A percentile compares a stretch with the other conserved stretches of the same genome.
Conservation (phyloP, 1,140 invertebrate genomes). For the Theocolax elegans region DNA sequence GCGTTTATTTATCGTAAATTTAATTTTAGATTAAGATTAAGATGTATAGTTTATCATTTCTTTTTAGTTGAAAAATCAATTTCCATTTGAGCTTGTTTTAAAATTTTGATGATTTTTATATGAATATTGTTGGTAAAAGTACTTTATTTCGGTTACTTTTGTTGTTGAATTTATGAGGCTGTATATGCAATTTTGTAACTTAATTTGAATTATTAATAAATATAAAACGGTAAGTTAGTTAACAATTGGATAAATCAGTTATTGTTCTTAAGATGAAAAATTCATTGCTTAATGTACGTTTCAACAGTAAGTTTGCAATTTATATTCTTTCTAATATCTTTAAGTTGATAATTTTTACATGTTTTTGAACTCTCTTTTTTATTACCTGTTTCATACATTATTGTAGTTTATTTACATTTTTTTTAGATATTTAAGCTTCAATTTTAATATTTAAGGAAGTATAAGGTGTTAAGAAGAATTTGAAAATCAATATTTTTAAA, state of each 20-base stretch:
- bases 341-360: slow-evolving; percentile 25
- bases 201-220: no score
- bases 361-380: slow-evolving; percentile 40
- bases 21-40: no score
- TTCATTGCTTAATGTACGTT: slow-evolving; percentile 12
- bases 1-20: no score
- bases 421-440: slow-evolving; percentile 35
- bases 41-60: no score
- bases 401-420: slow-evolving; percentile 24
- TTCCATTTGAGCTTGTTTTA: slow-evolving; percentile 8
- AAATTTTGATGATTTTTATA: not conserved
- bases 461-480: slow-evolving; percentile 24
- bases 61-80: slow-evolving; percentile 17
- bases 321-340: slow-evolving; percentile 24
- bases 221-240: slow-evolving; percentile 39
- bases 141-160: slow-evolving; percentile 3
- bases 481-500: slow-evolving; percentile 33
- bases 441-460: slow-evolving; percentile 28
- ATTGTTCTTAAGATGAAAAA: slow-evolving; percentile 24
- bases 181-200: no score
- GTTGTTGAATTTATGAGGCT: slow-evolving; percentile 7
- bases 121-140: not conserved
- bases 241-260: slow-evolving; percentile 26
- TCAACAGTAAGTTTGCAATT: slow-evolving; percentile 40
- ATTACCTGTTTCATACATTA: slow-evolving; percentile 22